Conservation (phyloP, 2,888 invertebrate genomes). For the Pseudococcus viburni region DNA sequence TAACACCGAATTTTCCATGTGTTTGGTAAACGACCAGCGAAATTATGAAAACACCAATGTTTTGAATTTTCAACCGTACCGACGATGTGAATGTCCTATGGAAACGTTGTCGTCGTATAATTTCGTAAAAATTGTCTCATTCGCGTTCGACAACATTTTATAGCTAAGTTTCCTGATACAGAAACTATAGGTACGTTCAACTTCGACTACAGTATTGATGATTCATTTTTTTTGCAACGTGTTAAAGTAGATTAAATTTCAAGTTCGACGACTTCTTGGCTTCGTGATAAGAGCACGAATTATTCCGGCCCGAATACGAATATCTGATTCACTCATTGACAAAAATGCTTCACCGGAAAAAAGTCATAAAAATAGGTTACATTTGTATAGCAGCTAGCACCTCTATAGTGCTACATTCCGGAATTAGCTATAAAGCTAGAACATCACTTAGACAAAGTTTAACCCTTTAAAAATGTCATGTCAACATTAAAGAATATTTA, state of each 20-base stretch:
- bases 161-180: neutral
- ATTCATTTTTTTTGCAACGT: neutral
- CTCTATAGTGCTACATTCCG: neutral
- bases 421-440: neutral
- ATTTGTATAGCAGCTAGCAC: neutral
- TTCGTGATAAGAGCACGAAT: neutral
- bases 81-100: conserved; percentile 10
- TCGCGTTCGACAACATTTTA: neutral
- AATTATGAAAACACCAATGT: conserved; percentile 19
- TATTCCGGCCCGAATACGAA: neutral
- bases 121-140: neutral
- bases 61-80: neutral
- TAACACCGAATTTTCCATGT: conserved; percentile 20
- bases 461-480: conserved; percentile 33
- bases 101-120: neutral
- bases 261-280: neutral
- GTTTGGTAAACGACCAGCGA: conserved; percentile 47
- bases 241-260: neutral
- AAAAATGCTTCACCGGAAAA: conserved; percentile 3
- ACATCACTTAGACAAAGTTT: conserved; percentile 47
- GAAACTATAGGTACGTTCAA: conserved; percentile 13
- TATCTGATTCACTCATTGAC: neutral
- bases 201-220: neutral
- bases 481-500: conserved; percentile 55
- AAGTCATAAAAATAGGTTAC: conserved; percentile 9